These are phyloP conservation scores for Stramonita haemastoma DNA, from an alignment of 2,888 invertebrate genomes.

Conservation along the genomic window DNA sequence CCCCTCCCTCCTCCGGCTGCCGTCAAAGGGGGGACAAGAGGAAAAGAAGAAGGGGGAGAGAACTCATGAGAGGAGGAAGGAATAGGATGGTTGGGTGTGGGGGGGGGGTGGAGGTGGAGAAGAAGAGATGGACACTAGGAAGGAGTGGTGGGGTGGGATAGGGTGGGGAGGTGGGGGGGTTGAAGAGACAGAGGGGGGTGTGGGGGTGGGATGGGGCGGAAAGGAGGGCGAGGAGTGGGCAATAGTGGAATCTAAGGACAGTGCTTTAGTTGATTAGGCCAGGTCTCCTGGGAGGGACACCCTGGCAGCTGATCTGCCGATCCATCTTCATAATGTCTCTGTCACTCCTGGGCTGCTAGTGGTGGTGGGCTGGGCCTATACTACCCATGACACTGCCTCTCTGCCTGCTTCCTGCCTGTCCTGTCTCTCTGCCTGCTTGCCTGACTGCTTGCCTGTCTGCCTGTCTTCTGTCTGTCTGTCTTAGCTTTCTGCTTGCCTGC, in stretches of 20 bases:
- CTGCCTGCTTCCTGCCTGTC: neutral
- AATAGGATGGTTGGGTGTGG: neutral
- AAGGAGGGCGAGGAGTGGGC: neutral
- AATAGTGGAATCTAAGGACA: constrained; percentile 41
- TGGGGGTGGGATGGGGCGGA: neutral
- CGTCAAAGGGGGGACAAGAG: neutral
- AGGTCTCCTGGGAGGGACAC: constrained; percentile 21
- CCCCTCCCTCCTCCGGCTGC: neutral
- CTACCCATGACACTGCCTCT: neutral
- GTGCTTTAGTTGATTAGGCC: constrained; percentile 44
- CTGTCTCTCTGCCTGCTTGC: neutral
- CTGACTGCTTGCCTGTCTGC: neutral
- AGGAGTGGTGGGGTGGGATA: neutral
- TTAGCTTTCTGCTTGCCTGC: neutral
- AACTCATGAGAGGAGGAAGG: neutral
- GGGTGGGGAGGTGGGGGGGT: neutral
- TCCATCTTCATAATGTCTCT: constrained; percentile 43
- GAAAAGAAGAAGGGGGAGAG: neutral
- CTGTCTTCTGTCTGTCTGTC: neutral
- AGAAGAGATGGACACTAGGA: neutral
- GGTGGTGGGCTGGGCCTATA: neutral
- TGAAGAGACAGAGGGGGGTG: neutral
- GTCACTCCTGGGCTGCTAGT: constrained; percentile 7
- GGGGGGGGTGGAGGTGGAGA: neutral
- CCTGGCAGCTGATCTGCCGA: constrained; percentile 38